Evolutionary conservation across 2,888 invertebrate species (phyloP), one percentile per base, ranked within the genome.

Genomic region (Cataglyphis altisquamis): DNA sequence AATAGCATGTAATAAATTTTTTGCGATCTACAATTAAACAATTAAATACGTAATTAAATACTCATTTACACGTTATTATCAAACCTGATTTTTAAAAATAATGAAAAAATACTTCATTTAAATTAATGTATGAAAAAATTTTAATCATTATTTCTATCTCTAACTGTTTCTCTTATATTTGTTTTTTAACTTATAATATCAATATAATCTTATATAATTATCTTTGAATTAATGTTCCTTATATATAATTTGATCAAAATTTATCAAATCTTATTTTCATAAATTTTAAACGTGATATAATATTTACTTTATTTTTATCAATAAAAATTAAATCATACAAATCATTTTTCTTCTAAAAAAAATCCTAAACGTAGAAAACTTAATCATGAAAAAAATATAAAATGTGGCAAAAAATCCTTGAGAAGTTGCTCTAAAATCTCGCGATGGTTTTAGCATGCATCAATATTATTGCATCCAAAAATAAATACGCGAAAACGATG

Each of bases 401-500:
- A 70, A 63, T 45, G 12, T 9, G 5, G 62, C 18, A n/a, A 18
- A 29, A 3, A 45, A 4, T 68, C 32, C 41, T 78, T 68, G 77
- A 57, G 10, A 25, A 12, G 6, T 0, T 4, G 21, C 21, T 72
- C 72, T 45, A 70, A 60, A 72, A 72, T 70, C 36, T 25, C 70
- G 32, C 39, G 29, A 21, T 4, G 41, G 12, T 72, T 80, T 70
- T 72, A 21, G 45, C 45, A 8, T 36, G 45, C 45, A 36, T 78
- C 45, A 70, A 80, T 78, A 70, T 78, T 78, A 70, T 78, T 52
- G 45, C 45, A 0, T 72, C 60, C 45, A 60, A 32, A 72, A 72
- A 78, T 78, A 78, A 78, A 70, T 45, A 45, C 25, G n/a, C 68
- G 60, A 78, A 75, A 36, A 21, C 6, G 39, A 41, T 21, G 55